phyloP scores from a whole-genome alignment of 1,140 invertebrate genomes.

The Bombus balteatus region DNA sequence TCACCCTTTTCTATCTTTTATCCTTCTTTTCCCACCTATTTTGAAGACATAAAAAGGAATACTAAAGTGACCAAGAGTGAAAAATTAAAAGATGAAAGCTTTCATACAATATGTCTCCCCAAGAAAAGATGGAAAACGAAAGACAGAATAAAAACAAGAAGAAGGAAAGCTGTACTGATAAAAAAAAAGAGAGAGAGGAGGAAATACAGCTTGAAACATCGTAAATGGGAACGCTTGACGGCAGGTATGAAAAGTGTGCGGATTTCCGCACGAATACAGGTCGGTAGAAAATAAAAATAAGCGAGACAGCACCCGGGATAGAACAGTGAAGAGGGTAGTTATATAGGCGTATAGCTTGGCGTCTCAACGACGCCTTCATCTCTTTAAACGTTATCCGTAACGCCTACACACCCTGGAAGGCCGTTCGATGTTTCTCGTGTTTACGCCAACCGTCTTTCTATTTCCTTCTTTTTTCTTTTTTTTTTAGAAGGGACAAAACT shows the following conservation, averaged over 20 bases:
- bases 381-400: slow-evolving; percentile 47
- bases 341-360: slow-evolving; percentile 16
- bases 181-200: not conserved
- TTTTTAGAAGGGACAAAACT: not conserved
- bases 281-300: slow-evolving; percentile 15
- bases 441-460: slow-evolving; percentile 55
- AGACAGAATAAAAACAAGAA: not conserved
- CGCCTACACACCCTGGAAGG: slow-evolving; percentile 14
- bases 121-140: too few species aligned
- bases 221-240: not conserved
- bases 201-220: not conserved
- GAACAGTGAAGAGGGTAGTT: slow-evolving; percentile 30
- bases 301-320: not conserved
- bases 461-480: too few species aligned
- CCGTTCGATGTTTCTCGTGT: slow-evolving; percentile 58
- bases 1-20: too few species aligned
- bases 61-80: too few species aligned
- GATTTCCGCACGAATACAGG: slow-evolving; percentile 18
- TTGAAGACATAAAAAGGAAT: too few species aligned
- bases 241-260: slow-evolving; percentile 1
- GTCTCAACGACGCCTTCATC: slow-evolving; percentile 45
- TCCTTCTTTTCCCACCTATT: too few species aligned
- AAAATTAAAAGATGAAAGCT: too few species aligned
- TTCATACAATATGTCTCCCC: too few species aligned
- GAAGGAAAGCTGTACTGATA: too few species aligned